phyloP scores from a whole-genome alignment of 2,797 vertebrate genomes.

The Poecile montanus region DNA sequence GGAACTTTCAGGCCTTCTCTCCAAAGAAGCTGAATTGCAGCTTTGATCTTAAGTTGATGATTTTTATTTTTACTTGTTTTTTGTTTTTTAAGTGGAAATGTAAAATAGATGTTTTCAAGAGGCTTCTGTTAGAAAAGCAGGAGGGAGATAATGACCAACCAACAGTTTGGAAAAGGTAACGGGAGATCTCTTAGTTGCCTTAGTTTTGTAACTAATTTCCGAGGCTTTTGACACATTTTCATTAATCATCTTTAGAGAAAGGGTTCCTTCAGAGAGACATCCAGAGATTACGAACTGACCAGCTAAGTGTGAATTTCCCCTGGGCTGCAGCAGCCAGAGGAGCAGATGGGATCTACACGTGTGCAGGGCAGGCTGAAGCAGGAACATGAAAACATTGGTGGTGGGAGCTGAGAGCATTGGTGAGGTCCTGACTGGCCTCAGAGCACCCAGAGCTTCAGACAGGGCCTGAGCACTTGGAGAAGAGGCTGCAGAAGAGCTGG shows the following conservation, averaged over 20 bases:
- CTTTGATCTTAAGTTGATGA: background rate
- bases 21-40: background rate
- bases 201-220: background rate
- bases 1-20: background rate
- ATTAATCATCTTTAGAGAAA: background rate
- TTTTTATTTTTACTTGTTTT: background rate
- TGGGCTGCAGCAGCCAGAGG: background rate
- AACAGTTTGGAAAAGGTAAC: background rate
- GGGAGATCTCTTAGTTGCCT: background rate
- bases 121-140: background rate
- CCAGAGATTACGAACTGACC: background rate
- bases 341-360: rapidly evolving
- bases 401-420: background rate
- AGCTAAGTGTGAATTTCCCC: rapidly evolving
- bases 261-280: background rate
- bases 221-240: background rate
- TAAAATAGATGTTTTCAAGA: background rate
- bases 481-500: background rate
- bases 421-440: background rate
- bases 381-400: background rate
- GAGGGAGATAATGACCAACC: background rate
- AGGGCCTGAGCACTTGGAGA: background rate
- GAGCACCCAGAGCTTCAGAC: background rate
- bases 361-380: background rate
- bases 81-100: background rate